Base-by-base conservation (phyloP, 2,888 invertebrate species). In the Tridacna crocea region DNA sequence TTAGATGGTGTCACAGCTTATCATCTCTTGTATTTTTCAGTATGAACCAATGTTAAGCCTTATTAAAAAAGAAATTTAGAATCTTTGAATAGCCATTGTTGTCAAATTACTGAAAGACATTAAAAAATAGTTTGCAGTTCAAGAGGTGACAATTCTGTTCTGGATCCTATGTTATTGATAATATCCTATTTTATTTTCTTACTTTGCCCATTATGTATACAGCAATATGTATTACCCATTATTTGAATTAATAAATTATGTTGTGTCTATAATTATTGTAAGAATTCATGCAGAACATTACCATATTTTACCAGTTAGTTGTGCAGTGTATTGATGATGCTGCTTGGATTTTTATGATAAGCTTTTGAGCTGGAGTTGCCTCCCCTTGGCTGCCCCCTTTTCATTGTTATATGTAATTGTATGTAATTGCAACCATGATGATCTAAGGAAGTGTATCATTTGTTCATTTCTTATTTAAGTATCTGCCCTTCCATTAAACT, bases 61-160 rank as follows among this genome's bases (percentile, higher is more conserved):
- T 36, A 36, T 36, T 36, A 8, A 8, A 36, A 36, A 36, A 36
- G 36, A 36, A 36, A 36, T 36, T 36, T 36, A 36, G 36, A 36
- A 36, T 36, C 36, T 36, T 8, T 36, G 36, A 36, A 4, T 36
- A 36, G 8, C 36, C 70, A 51, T 22, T 70, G 13, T 47, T 24
- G n/a, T 51, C 48, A 51, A 51, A 51, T 70, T 12, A 70, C 70
- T 51, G 51, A 70, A 12, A 46, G 46, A 70, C 46, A 70, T 3
- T 70, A 51, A 70, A 51, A 51, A 51, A 70, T 70, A 70, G 70
- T 66, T 66, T 66, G 66, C 47, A 46, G 66, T 66, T 66, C 66
- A 66, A 66, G 46, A 66, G 66, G 66, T 66, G 66, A 66, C 66
- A 66, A 66, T 36, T 66, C 66, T 66, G 66, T 66, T 46, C 27